Evolutionary conservation across 2,113 vertebrate genomes (phyloP).

Genomic region (Macquaria australasica): DNA sequence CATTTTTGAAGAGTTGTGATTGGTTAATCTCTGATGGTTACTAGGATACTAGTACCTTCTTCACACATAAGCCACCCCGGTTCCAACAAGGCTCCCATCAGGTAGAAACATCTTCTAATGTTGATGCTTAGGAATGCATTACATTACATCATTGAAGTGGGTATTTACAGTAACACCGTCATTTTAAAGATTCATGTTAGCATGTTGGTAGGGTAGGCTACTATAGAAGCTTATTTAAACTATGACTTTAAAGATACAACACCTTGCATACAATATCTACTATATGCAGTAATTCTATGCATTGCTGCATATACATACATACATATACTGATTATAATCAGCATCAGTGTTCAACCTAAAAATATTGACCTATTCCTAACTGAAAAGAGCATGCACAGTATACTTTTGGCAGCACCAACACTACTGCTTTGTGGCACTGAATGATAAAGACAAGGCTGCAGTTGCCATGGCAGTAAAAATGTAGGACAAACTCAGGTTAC

Average conservation of each 20-base stretch:
- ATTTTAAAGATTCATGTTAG: not conserved
- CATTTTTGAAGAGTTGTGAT: not conserved
- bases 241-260: not conserved
- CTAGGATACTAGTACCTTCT: conserved; percentile 1
- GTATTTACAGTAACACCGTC: too few species aligned
- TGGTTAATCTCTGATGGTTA: not conserved
- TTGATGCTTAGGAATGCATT: not conserved
- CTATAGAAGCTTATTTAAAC: not conserved
- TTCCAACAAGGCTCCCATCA: not conserved
- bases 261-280: too few species aligned
- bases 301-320: not conserved
- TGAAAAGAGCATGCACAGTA: not conserved
- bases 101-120: too few species aligned
- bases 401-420: too few species aligned
- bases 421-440: not conserved
- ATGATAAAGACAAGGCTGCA: conserved; percentile 3
- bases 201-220: not conserved
- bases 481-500: not conserved
- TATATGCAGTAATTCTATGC: not conserved
- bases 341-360: not conserved
- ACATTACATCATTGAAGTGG: not conserved
- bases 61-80: not conserved
- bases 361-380: not conserved
- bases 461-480: conserved; percentile 50
- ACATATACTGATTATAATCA: not conserved